phyloP scores from a whole-genome alignment of 2,888 invertebrate genomes.

The Cephus pygmeus region DNA sequence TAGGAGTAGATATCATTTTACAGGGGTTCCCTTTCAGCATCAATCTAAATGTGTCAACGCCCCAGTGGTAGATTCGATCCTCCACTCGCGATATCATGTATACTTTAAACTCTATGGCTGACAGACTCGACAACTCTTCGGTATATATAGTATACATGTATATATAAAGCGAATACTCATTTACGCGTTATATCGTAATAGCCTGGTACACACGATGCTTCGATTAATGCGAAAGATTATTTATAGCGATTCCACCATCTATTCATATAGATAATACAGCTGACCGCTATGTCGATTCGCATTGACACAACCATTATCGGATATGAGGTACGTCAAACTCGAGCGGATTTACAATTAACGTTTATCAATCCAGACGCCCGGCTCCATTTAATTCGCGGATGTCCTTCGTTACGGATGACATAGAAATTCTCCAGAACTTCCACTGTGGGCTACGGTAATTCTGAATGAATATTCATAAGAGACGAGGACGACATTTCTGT shows the following conservation, averaged over 20 bases:
- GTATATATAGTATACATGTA: not conserved
- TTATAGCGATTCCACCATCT: not conserved
- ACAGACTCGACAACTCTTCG: not conserved
- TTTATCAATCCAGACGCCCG: not conserved
- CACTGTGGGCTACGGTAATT: slow-evolving; percentile 14
- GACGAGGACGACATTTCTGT: slow-evolving; percentile 38
- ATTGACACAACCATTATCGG: not conserved
- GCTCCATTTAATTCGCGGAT: not conserved
- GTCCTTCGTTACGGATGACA: not conserved
- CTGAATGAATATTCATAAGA: slow-evolving; percentile 50
- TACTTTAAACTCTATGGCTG: not conserved
- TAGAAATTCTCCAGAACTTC: not conserved
- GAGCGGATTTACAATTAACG: not conserved
- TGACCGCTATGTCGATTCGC: not conserved
- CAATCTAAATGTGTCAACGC: slow-evolving; percentile 54
- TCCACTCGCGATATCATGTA: not conserved
- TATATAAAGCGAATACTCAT: not conserved
- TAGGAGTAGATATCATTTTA: slow-evolving; percentile 47
- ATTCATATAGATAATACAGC: not conserved
- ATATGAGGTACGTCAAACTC: not conserved
- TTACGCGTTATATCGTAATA: not conserved
- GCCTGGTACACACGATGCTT: not conserved
- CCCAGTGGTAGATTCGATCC: not conserved
- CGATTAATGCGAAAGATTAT: not conserved
- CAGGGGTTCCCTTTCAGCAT: slow-evolving; percentile 45